Percentiles rank a stretch among this genome's conserved stretches.
phyloP scores from a whole-genome alignment of 2,797 vertebrate genomes.

The Choloepus didactylus region DNA sequence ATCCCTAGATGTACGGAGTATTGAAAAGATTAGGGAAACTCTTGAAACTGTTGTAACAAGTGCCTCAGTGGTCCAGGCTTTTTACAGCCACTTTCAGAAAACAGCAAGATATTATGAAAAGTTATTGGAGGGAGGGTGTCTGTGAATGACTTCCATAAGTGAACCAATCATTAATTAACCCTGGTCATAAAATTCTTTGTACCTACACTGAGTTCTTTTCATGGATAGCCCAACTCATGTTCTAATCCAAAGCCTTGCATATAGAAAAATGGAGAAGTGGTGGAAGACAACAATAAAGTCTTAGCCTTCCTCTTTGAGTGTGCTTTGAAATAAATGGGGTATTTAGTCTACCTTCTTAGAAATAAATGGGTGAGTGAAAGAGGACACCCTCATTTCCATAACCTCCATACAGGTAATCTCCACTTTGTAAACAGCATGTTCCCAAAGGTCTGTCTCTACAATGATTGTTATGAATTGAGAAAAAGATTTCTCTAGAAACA shows the following conservation, averaged over 20 bases:
- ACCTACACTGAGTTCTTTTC: conserved; percentile 36
- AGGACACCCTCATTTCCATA: neutral
- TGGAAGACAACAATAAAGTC: neutral
- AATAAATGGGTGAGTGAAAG: neutral
- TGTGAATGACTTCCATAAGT: conserved; percentile 64
- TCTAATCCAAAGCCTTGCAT: neutral
- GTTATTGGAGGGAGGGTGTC: conserved; percentile 72
- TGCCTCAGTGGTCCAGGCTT: neutral
- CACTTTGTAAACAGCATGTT: neutral
- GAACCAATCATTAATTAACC: conserved; percentile 64
- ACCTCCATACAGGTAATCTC: neutral
- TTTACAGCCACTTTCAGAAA: conserved; percentile 64
- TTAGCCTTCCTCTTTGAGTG: neutral
- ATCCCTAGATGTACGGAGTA: neutral
- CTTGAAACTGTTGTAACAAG: conserved; percentile 7
- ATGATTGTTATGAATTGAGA: neutral
- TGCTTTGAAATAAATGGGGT: neutral
- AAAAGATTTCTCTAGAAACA: conserved; percentile 27
- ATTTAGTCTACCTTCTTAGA: neutral
- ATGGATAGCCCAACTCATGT: neutral
- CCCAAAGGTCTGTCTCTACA: neutral
- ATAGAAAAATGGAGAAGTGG: neutral
- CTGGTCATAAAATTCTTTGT: conserved; percentile 41
- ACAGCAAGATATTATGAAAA: conserved; percentile 72
- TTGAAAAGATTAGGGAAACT: neutral